A percentile compares a stretch with the other conserved stretches of the same genome.
phyloP scores from a whole-genome alignment of 2,888 invertebrate genomes.

The Vanessa cardui region DNA sequence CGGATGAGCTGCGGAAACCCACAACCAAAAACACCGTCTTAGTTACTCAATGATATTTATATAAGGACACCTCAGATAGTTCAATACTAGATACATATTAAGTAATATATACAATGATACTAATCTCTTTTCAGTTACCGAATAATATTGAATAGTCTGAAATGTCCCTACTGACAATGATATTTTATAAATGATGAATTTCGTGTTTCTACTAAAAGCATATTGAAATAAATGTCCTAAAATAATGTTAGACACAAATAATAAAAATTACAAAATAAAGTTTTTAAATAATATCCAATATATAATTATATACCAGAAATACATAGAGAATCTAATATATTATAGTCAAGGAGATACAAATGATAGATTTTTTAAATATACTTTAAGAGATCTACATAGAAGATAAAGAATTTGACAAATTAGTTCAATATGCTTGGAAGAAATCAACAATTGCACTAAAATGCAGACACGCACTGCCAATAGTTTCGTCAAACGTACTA shows the following conservation, averaged over 20 bases:
- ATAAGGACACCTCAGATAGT: conserved; percentile 63
- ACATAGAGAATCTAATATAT: conserved; percentile 37
- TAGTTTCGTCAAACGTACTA: conserved; percentile 60
- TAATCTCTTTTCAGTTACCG: conserved; percentile 2
- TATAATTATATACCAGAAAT: conserved; percentile 20
- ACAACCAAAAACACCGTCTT: conserved; percentile 79
- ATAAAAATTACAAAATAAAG: conserved; percentile 15
- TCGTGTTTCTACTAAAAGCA: conserved; percentile 71
- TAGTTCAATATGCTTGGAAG: conserved; percentile 79
- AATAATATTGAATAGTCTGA: conserved; percentile 59
- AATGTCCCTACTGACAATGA: conserved; percentile 62
- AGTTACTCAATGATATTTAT: conserved; percentile 71
- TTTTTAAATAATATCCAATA: conserved; percentile 21
- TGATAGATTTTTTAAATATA: background rate
- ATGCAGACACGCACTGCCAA: conserved; percentile 84
- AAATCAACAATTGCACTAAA: conserved; percentile 79
- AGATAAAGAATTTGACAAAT: conserved; percentile 47
- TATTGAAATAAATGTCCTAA: conserved; percentile 73
- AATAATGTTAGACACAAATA: conserved; percentile 6
- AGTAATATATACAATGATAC: conserved; percentile 19
- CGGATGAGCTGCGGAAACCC: conserved; percentile 81
- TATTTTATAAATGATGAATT: conserved; percentile 66
- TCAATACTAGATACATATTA: conserved; percentile 48
- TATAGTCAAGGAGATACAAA: conserved; percentile 23
- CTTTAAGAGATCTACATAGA: conserved; percentile 23